Percentiles rank a stretch among this genome's conserved stretches.
Evolutionary conservation across 2,888 invertebrate genomes (phyloP).

Genomic region (Megastigmus dorsalis): DNA sequence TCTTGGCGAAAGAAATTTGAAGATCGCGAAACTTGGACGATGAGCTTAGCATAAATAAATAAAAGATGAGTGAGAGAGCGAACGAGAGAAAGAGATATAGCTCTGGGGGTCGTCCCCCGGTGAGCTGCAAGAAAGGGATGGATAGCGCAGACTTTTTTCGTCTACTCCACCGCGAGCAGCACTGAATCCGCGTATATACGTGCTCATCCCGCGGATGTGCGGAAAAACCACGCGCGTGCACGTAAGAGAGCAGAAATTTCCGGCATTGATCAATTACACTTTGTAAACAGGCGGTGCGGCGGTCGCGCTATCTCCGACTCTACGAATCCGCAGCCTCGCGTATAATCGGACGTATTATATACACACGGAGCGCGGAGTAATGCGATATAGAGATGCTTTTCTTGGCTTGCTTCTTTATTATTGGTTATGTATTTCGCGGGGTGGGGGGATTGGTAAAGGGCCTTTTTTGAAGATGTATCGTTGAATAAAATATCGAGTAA

Average conservation of each 20-base stretch:
- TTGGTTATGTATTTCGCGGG: too few species aligned
- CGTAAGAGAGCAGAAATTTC: not conserved
- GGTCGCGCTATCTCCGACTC: too few species aligned
- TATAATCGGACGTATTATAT: not conserved
- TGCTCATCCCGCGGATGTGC: not conserved
- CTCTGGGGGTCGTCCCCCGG: too few species aligned
- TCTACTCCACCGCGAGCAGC: not conserved
- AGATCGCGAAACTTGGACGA: conserved; percentile 63
- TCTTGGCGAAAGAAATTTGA: too few species aligned
- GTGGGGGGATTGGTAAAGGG: too few species aligned
- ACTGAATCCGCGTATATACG: not conserved
- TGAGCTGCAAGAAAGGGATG: too few species aligned
- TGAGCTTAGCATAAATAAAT: conserved; percentile 70
- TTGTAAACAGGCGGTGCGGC: conserved; percentile 17
- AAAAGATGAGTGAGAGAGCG: conserved; percentile 63
- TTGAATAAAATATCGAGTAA: conserved; percentile 7
- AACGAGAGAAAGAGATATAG: conserved; percentile 20
- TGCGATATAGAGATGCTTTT: too few species aligned
- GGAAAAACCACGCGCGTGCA: too few species aligned
- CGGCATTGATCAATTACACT: conserved; percentile 41
- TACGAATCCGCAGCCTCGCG: not conserved
- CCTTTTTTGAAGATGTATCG: conserved; percentile 17
- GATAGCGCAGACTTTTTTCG: not conserved
- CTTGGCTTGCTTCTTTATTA: too few species aligned
- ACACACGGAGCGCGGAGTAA: not conserved